Evolutionary conservation across 1,140 invertebrate genomes (phyloP).

Genomic region (Eueides isabella): DNA sequence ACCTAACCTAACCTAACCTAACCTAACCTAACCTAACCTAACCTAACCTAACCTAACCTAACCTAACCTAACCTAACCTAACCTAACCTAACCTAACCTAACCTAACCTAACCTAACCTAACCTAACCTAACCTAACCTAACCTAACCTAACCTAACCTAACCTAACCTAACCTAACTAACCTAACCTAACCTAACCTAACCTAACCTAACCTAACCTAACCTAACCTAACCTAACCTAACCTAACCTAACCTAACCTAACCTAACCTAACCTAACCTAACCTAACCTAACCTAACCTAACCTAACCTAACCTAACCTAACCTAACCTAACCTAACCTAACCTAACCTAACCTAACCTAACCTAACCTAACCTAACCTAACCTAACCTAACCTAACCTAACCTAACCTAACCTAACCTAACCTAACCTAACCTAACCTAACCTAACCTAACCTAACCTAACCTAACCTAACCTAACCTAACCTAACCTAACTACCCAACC

Average conservation of each 20-base stretch:
- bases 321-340: conserved; percentile 56
- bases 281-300: conserved; percentile 55
- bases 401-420: conserved; percentile 44
- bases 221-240: conserved; percentile 54
- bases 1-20: conserved; percentile 49
- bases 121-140: conserved; percentile 53
- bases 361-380: conserved; percentile 50
- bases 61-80: conserved; percentile 50
- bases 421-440: conserved; percentile 47
- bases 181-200: conserved; percentile 48
- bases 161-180: conserved; percentile 42
- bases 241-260: conserved; percentile 56
- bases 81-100: conserved; percentile 50
- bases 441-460: conserved; percentile 30
- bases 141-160: conserved; percentile 52
- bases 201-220: conserved; percentile 48
- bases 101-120: conserved; percentile 54
- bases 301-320: conserved; percentile 59
- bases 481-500: too few species aligned
- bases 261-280: conserved; percentile 52
- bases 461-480: conserved; percentile 48
- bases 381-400: conserved; percentile 45
- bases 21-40: conserved; percentile 52
- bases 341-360: conserved; percentile 55
- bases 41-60: conserved; percentile 50